These are phyloP conservation scores for Bellardia pandia DNA, from an alignment of 2,888 invertebrate genomes.

Conservation along the genomic window DNA sequence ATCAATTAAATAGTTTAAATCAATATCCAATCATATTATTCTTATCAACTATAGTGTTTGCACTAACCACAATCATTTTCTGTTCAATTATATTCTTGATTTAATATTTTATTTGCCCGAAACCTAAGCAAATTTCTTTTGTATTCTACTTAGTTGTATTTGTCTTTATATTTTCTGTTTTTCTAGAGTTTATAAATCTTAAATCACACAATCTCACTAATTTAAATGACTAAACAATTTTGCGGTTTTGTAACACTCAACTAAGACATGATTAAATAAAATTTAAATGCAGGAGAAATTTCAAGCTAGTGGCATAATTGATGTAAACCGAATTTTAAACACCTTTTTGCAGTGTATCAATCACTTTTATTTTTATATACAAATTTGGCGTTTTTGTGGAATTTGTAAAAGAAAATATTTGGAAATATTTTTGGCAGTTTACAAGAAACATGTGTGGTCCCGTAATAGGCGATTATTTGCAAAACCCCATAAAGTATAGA, in stretches of 20 bases:
- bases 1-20: slow-evolving; percentile 27
- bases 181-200: slow-evolving; percentile 28
- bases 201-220: slow-evolving; percentile 45
- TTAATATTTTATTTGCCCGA: not conserved
- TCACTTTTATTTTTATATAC: too few species aligned
- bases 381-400: too few species aligned
- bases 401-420: too few species aligned
- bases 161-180: not conserved
- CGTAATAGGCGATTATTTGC: too few species aligned
- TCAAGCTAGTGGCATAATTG: too few species aligned
- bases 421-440: too few species aligned
- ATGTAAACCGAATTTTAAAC: too few species aligned
- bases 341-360: too few species aligned
- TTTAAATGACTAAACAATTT: slow-evolving; percentile 45
- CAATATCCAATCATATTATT: slow-evolving; percentile 1
- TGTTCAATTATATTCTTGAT: slow-evolving; percentile 20
- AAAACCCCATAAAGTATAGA: too few species aligned
- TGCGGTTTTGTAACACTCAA: slow-evolving; percentile 38
- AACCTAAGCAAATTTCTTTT: not conserved
- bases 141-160: not conserved
- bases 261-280: slow-evolving; percentile 32
- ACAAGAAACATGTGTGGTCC: too few species aligned
- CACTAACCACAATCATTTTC: slow-evolving; percentile 31
- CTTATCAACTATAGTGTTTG: slow-evolving; percentile 13
- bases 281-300: slow-evolving; percentile 2